A percentile compares a stretch with the other conserved stretches of the same genome.
phyloP scores from a whole-genome alignment of 2,113 vertebrate species.

The Dromaius novaehollandiae region DNA sequence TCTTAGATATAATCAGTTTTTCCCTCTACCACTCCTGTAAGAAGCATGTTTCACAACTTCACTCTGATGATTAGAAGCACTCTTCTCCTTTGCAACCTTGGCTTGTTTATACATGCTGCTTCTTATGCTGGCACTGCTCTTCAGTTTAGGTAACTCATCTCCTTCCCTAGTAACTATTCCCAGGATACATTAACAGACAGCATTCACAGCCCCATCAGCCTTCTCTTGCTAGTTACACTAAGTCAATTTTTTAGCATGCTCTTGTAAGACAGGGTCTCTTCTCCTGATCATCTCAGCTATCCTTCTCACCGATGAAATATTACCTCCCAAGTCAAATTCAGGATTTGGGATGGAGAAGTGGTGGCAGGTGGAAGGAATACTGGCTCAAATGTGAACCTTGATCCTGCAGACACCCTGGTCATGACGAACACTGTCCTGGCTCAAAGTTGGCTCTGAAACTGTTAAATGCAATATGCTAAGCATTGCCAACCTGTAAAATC shows the following conservation, averaged over 20 bases:
- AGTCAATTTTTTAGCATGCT: not conserved
- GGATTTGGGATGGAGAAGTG: not conserved
- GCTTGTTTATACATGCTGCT: not conserved
- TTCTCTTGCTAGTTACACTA: not conserved
- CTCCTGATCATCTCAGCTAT: too few species aligned
- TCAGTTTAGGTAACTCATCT: not conserved
- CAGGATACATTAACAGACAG: not conserved
- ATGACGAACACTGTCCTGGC: not conserved
- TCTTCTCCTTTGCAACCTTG: not conserved
- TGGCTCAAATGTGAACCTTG: not conserved
- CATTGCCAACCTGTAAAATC: not conserved
- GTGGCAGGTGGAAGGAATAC: not conserved
- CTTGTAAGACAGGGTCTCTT: not conserved
- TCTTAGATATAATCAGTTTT: not conserved
- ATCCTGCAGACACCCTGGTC: not conserved
- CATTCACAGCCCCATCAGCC: not conserved
- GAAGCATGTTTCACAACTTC: not conserved
- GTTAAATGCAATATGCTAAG: slow-evolving; percentile 33
- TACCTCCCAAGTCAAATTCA: not conserved
- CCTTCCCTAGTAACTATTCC: not conserved
- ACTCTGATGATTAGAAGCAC: not conserved
- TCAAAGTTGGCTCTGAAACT: not conserved
- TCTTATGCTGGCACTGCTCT: not conserved
- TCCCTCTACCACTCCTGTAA: not conserved
- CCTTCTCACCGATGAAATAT: not conserved